phyloP scores from a whole-genome alignment of 1,140 invertebrate species.

The Steinernema feltiae region DNA sequence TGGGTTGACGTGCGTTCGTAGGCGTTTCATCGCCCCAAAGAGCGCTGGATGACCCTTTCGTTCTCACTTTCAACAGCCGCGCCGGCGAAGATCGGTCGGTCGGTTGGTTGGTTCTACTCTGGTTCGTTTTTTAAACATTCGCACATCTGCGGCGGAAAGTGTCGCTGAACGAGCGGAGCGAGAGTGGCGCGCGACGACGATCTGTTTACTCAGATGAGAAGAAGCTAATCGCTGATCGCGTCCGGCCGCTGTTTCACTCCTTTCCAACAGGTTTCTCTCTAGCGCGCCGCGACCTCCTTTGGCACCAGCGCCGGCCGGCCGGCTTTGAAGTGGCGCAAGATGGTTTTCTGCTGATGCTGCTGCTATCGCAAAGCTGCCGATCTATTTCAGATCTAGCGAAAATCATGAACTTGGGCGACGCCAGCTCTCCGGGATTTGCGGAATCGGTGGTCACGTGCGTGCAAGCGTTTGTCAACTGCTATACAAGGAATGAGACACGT shows the following conservation, averaged over 20 bases:
- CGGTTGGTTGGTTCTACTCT: not conserved
- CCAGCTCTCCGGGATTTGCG: not conserved
- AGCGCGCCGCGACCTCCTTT: not conserved
- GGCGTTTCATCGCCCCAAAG: not conserved
- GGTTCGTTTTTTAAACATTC: not conserved
- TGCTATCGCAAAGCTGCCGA: too few species aligned
- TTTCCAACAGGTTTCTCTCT: not conserved
- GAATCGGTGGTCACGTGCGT: not conserved
- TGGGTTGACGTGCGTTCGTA: not conserved
- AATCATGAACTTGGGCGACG: not conserved
- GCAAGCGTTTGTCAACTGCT: slow-evolving; percentile 1
- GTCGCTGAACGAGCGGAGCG: not conserved
- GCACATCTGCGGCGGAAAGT: not conserved
- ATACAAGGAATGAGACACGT: not conserved
- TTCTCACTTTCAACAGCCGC: not conserved
- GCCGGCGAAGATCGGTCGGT: not conserved
- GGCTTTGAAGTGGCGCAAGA: not conserved
- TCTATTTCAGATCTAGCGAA: not conserved
- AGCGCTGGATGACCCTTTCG: not conserved
- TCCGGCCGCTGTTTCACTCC: not conserved
- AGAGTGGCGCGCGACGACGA: too few species aligned
- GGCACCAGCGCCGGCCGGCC: not conserved
- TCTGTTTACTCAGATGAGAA: slow-evolving; percentile 10
- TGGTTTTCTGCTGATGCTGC: too few species aligned
- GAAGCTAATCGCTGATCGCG: slow-evolving; percentile 9